Percentiles rank a stretch among this genome's conserved stretches.
Conservation (phyloP, 2,113 vertebrate species). For the Apaloderma vittatum region DNA sequence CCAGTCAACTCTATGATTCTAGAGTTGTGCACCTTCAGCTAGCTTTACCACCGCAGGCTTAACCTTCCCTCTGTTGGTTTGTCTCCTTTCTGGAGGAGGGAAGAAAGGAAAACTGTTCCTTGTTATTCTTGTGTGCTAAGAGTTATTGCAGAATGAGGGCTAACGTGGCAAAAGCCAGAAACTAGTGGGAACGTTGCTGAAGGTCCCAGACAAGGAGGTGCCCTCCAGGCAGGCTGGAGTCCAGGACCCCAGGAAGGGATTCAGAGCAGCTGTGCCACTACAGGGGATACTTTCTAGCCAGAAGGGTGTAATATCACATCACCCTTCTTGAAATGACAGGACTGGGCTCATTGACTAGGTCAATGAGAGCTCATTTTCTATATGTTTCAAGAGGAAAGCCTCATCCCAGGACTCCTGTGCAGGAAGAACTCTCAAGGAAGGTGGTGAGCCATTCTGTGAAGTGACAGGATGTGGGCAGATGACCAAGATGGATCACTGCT, state of each 20-base stretch:
- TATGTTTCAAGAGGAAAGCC: background rate
- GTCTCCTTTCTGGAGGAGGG: background rate
- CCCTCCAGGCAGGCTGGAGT: background rate
- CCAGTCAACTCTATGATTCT: background rate
- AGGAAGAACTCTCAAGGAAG: background rate
- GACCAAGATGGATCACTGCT: background rate
- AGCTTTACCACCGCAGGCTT: background rate
- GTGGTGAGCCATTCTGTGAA: background rate
- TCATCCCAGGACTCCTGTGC: background rate
- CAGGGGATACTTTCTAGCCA: background rate
- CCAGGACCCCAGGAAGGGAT: background rate
- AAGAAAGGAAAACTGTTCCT: background rate
- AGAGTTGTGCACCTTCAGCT: background rate
- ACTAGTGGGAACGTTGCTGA: rapidly evolving
- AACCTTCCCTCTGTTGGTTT: background rate
- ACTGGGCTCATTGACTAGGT: background rate
- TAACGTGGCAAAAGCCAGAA: background rate
- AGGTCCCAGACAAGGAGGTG: rapidly evolving
- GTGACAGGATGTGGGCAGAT: background rate
- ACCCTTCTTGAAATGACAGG: background rate
- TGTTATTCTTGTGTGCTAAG: background rate
- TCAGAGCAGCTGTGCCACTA: background rate
- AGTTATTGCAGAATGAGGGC: background rate
- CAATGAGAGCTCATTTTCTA: background rate
- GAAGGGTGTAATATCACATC: background rate